These are phyloP conservation scores for Gymnocheta viridis DNA, from an alignment of 2,888 invertebrate genomes.

Conservation along the genomic window DNA sequence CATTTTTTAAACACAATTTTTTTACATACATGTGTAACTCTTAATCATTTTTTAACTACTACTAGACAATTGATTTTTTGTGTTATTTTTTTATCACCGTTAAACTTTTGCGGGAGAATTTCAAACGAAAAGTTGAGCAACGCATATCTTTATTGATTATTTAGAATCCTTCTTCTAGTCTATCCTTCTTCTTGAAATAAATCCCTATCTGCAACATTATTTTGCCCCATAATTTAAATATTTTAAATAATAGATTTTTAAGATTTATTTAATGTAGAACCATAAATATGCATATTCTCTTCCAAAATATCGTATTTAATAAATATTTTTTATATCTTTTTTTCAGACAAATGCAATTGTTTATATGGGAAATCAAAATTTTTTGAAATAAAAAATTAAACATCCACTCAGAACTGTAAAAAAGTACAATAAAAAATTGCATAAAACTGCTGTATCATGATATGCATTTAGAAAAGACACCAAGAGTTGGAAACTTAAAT, in stretches of 20 bases:
- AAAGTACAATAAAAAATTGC: slow-evolving; percentile 5
- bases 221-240: background rate
- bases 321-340: slow-evolving; percentile 20
- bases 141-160: no score
- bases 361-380: slow-evolving; percentile 34
- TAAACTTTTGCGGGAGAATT: no score
- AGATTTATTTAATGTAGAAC: background rate
- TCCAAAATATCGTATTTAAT: slow-evolving; percentile 16
- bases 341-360: slow-evolving; percentile 30
- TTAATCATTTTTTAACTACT: no score
- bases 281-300: background rate
- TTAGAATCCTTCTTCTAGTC: no score
- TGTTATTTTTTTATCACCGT: no score
- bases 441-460: slow-evolving; percentile 11
- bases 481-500: slow-evolving; percentile 12
- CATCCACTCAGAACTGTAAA: slow-evolving; percentile 13
- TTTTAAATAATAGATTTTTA: background rate
- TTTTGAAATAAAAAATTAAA: slow-evolving; percentile 40
- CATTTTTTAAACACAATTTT: no score
- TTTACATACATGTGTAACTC: no score
- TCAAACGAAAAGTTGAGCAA: no score
- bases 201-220: background rate
- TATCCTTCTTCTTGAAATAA: no score
- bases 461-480: slow-evolving; percentile 23
- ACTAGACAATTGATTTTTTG: no score